Evolutionary conservation across 2,888 invertebrate genomes (phyloP).

Genomic region (Agrochola macilenta): DNA sequence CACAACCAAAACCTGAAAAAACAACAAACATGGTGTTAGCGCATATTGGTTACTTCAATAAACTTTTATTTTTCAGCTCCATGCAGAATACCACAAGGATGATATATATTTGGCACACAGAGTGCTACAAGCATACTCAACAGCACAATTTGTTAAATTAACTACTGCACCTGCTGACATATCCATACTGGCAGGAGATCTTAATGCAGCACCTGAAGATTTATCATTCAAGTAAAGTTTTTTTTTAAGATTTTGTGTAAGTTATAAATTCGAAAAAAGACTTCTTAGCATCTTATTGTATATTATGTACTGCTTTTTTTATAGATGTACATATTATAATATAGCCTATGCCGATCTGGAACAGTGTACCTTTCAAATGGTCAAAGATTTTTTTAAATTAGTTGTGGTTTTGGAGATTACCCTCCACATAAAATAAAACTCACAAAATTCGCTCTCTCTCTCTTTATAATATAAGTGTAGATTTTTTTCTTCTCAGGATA

Average conservation of each 20-base stretch:
- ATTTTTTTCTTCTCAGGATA: slow-evolving; percentile 71
- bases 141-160: slow-evolving; percentile 97
- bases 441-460: too few relatives aligned
- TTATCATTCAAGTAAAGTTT: slow-evolving; percentile 88
- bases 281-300: not conserved
- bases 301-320: too few relatives aligned
- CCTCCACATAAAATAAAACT: too few relatives aligned
- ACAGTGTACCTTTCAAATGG: too few relatives aligned
- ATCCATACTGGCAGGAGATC: slow-evolving; percentile 97
- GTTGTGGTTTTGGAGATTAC: too few relatives aligned
- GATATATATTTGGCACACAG: slow-evolving; percentile 98
- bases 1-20: not conserved
- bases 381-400: too few relatives aligned
- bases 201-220: slow-evolving; percentile 97
- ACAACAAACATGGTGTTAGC: not conserved
- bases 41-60: not conserved
- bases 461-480: too few relatives aligned
- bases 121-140: slow-evolving; percentile 97
- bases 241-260: not conserved
- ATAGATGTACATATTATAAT: too few relatives aligned
- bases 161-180: slow-evolving; percentile 95
- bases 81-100: slow-evolving; percentile 97
- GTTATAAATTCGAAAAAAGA: not conserved
- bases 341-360: too few relatives aligned
- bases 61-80: slow-evolving; percentile 92